These are phyloP conservation scores for Sapajus apella DNA, from an alignment of 2,113 vertebrate species.

Conservation along the genomic window DNA sequence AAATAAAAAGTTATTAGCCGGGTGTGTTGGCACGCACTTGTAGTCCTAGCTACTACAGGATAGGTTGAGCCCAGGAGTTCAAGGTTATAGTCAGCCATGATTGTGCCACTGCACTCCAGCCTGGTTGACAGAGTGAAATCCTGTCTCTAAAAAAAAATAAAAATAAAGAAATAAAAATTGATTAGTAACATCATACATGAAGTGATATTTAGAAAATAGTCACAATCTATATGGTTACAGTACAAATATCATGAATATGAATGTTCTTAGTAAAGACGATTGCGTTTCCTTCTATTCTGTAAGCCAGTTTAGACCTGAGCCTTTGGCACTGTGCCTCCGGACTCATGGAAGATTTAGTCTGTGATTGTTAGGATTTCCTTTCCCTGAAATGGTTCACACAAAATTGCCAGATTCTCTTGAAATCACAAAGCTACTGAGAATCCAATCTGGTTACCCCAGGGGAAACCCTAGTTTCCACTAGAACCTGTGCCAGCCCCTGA, in stretches of 20 bases:
- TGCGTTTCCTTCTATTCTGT: neutral
- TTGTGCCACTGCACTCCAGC: too few relatives aligned
- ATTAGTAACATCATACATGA: neutral
- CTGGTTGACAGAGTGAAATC: too few relatives aligned
- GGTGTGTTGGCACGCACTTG: too few relatives aligned
- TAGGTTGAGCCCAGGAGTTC: too few relatives aligned
- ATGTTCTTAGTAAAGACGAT: neutral
- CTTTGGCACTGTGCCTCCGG: neutral
- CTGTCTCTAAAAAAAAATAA: too few relatives aligned
- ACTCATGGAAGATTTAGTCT: neutral
- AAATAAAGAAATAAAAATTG: neutral
- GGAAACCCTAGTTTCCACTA: neutral
- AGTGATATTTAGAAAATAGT: neutral
- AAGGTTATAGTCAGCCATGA: too few relatives aligned
- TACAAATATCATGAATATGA: neutral
- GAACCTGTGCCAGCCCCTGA: neutral
- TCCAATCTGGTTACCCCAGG: neutral
- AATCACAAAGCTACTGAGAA: slow-evolving; percentile 20
- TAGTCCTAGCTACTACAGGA: too few relatives aligned
- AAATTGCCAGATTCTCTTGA: slow-evolving; percentile 21
- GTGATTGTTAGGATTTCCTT: neutral
- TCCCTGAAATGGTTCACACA: neutral
- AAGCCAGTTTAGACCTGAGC: neutral
- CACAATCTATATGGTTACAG: neutral
- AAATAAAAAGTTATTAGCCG: too few relatives aligned